Evolutionary conservation across 2,888 invertebrate genomes (phyloP), one percentile per base, ranked within the genome.

Genomic region (Ichneumoninae sp.): DNA sequence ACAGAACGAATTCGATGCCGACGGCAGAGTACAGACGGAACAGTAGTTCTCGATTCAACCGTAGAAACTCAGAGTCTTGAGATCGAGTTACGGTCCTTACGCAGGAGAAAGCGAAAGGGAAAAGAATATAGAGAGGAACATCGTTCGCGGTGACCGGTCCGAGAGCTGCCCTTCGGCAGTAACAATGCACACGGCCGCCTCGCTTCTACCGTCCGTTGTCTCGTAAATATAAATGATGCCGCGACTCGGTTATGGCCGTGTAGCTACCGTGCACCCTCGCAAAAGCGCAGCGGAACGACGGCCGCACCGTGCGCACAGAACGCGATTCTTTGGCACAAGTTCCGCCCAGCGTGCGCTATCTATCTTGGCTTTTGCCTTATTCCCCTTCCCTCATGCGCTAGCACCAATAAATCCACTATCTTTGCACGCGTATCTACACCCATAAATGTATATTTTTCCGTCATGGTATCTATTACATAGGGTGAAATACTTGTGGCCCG

Each of bases 161-260:
- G 82, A 60, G 75, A 82, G 75, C 76, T 83, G 83, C 81, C 83
- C 78, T 83, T 81, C 81, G 83, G 84, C 80, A 81, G 85, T 87
- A 88, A 88, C 88, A 88, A 88, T 88, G 87, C 87, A 80, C 68
- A 63, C 77, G 75, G 86, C 70, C 83, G 81, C 83, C 76, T 84
- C 70, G 77, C 57, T 73, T 82, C 73, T 54, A 75, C 85, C 84
- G 81, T 81, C 84, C 84, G 87, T 87, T 88, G 92, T 92, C 93
- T 93, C 92, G 93, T 93, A 93, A 93, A 93, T 93, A 93, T 93
- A 93, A 93, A 93, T 92, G 92, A 93, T 92, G 91, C 92, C 91
- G 91, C 91, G 91, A 91, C 90, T 90, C 90, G 90, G 92, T 93
- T 92, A 91, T 92, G 90, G 90, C 90, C 89, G 85, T 81, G 60